Evolutionary conservation across 1,140 invertebrate species (phyloP).

Genomic region (Schlechtendalia chinensis): DNA sequence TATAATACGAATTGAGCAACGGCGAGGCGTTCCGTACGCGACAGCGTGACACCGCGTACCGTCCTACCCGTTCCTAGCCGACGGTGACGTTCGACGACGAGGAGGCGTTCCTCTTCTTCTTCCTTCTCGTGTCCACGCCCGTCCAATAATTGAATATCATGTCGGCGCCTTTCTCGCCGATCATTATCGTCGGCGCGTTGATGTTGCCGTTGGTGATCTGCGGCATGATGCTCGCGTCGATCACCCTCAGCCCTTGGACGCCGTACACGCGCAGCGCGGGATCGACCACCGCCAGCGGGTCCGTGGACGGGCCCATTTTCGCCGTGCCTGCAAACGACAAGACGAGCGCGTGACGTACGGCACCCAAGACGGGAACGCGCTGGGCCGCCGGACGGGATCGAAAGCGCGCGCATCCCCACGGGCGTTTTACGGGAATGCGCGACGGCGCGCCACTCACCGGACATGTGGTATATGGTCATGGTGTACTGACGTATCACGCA

Average conservation of each 20-base stretch:
- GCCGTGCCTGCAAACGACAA: constrained; percentile 49
- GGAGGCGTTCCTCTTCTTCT: constrained; percentile 51
- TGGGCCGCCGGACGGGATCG: no score
- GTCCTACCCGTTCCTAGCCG: no score
- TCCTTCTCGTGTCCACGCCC: constrained; percentile 55
- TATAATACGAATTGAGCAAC: no score
- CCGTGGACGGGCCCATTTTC: constrained; percentile 78
- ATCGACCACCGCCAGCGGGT: constrained; percentile 80
- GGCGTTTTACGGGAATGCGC: not conserved
- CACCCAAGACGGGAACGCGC: not conserved
- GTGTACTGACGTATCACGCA: constrained; percentile 67
- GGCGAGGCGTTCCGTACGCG: no score
- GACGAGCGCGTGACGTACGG: not conserved
- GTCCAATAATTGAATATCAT: constrained; percentile 74
- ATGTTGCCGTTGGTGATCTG: constrained; percentile 80
- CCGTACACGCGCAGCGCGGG: constrained; percentile 74
- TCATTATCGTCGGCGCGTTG: constrained; percentile 85
- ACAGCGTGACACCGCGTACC: no score
- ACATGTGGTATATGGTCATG: constrained; percentile 84
- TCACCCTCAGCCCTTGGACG: constrained; percentile 70
- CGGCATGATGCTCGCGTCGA: constrained; percentile 80
- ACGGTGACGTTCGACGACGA: constrained; percentile 48
- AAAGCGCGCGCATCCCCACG: no score
- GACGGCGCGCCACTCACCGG: constrained; percentile 57
- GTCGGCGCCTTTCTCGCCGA: constrained; percentile 88